These are phyloP conservation scores for Heterodera schachtii DNA, from an alignment of 1,140 invertebrate species.

Conservation along the genomic window DNA sequence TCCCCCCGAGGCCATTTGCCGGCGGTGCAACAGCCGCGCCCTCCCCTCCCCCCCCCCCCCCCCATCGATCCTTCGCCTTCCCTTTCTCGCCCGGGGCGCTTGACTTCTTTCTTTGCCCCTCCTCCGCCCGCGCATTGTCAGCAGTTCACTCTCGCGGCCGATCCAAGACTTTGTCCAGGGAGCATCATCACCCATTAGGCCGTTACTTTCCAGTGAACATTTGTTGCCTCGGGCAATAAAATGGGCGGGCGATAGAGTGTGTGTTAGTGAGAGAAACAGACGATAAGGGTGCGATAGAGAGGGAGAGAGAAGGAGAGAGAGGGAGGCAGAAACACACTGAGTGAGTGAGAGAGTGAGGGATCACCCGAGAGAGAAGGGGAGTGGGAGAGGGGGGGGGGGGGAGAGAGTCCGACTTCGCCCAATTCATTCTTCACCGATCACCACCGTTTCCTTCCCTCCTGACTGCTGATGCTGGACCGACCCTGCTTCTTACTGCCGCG, in stretches of 20 bases:
- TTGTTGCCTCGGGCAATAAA: constrained; percentile 4
- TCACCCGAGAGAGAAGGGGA: too few relatives aligned
- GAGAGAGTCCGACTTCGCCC: not conserved
- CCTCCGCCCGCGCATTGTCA: constrained; percentile 4
- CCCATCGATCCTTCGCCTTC: not conserved
- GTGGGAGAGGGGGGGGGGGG: too few relatives aligned
- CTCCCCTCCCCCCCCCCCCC: too few relatives aligned
- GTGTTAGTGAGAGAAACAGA: not conserved
- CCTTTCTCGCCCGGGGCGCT: not conserved
- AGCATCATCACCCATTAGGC: not conserved
- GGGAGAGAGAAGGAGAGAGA: too few relatives aligned
- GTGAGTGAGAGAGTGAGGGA: not conserved
- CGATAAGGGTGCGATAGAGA: too few relatives aligned
- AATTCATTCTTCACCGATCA: constrained; percentile 4
- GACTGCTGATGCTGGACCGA: too few relatives aligned
- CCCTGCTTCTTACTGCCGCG: not conserved
- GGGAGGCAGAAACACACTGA: too few relatives aligned
- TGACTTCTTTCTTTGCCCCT: not conserved
- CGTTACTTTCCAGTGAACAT: constrained; percentile 4
- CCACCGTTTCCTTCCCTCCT: not conserved
- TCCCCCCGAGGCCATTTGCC: not conserved
- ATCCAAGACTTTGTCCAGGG: not conserved
- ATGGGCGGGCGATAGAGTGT: not conserved
- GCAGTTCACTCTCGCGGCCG: not conserved
- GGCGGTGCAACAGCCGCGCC: constrained; percentile 12